Percentiles rank a stretch among this genome's conserved stretches.
phyloP scores from a whole-genome alignment of 2,797 vertebrate species.

The Trachurus trachurus region DNA sequence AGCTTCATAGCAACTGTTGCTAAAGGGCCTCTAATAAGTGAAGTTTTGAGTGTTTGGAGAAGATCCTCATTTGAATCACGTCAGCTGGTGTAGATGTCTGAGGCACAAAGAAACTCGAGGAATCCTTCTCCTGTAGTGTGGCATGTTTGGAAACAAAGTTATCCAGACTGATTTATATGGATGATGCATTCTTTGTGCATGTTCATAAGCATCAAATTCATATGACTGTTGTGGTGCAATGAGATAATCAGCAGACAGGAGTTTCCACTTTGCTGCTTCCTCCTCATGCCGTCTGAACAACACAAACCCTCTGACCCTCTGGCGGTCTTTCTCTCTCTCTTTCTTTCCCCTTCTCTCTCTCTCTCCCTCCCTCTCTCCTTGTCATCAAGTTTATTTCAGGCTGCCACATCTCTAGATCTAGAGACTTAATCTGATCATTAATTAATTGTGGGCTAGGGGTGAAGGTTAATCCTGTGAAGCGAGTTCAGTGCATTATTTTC shows the following conservation, averaged over 20 bases:
- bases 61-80: background rate
- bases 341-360: background rate
- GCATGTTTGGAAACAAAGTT: constrained; percentile 33
- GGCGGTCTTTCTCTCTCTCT: background rate
- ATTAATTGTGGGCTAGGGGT: constrained; percentile 46
- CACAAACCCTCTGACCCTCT: constrained; percentile 25
- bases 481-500: constrained; percentile 17
- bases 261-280: constrained; percentile 55
- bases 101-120: background rate
- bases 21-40: background rate
- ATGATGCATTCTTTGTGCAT: constrained; percentile 19
- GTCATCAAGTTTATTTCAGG: constrained; percentile 46
- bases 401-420: constrained; percentile 44
- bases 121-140: background rate
- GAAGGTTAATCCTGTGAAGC: constrained; percentile 39
- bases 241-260: constrained; percentile 49
- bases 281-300: constrained; percentile 9
- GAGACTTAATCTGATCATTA: constrained; percentile 55
- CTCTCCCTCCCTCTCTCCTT: constrained; percentile 1
- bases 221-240: constrained; percentile 29
- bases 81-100: background rate
- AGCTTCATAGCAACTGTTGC: background rate
- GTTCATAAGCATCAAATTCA: constrained; percentile 35
- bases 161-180: constrained; percentile 1
- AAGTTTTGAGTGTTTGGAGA: background rate